Base-by-base conservation (phyloP, 2,888 invertebrate genomes). In the Heterodera filipjevi region DNA sequence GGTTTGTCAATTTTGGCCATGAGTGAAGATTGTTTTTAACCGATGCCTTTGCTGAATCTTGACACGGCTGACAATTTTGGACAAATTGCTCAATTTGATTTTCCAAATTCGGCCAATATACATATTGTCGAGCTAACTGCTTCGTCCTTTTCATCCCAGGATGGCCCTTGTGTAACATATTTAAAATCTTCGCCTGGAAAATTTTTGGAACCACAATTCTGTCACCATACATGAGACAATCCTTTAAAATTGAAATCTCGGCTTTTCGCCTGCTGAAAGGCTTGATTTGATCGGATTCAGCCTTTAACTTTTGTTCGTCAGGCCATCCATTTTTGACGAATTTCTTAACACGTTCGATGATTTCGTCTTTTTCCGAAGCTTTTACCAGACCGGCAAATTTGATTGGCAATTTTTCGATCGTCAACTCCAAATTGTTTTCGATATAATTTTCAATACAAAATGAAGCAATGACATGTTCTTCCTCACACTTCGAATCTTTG, bases 31-130 rank as follows among this genome's bases (percentile, higher is more conserved):
- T 80, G 27, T 81, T 81, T 70, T 83, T 82, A 66, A 78, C 66
- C 22, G 86, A 87, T 2, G 66, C 71, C 44, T 81, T 83, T 16
- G 82, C 81, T 12, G 79, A 76, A 0, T 44, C 27, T 32, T 77
- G 80, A 75, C 87, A 88, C 1, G 30, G 44, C 0, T 22, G 27
- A 77, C 88, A 88, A 12, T 64, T 66, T 32, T 79, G 74, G 0
- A 83, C 85, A 1, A 71, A n/a, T 8, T 53, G 27, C 66, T 85
- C 83, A 35, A 86, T 80, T 10, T 84, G 80, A n/a, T 75, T 44
- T 78, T 85, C 82, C 16, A 87, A 80, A 22, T 73, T 70, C 1
- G 86, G 85, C 88, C 89, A 89, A 82, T 85, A 89, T 64, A 87
- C 86, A 76, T 82, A 80, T 53, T 81, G 79, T 27, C 87, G 68